Percentiles rank a stretch among this genome's conserved stretches.
Conservation (phyloP, 2,888 invertebrate genomes). For the Ganaspis brasiliensis region DNA sequence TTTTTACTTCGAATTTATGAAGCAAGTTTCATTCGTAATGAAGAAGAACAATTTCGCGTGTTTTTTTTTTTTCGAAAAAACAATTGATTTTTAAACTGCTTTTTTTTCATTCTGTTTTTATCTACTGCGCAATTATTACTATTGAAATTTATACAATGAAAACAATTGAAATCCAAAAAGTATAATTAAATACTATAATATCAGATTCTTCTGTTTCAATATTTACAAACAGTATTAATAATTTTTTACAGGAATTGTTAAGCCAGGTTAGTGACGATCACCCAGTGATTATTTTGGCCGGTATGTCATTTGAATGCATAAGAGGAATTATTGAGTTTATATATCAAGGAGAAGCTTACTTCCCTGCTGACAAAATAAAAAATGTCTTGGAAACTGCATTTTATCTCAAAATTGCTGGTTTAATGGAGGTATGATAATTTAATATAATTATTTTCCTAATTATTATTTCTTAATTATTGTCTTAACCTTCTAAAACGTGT, state of each 20-base stretch:
- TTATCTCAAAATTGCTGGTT: conserved; percentile 76
- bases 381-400: conserved; percentile 78
- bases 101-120: not conserved
- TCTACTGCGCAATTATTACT: not conserved
- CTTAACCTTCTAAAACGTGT: not conserved
- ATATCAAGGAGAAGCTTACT: conserved; percentile 78
- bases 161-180: too few relatives aligned
- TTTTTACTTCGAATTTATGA: conserved; percentile 11
- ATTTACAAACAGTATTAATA: too few relatives aligned
- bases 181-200: too few relatives aligned
- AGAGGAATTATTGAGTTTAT: conserved; percentile 78
- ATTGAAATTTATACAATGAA: too few relatives aligned
- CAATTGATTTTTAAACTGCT: not conserved
- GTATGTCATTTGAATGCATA: conserved; percentile 77
- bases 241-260: conserved; percentile 75
- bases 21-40: not conserved
- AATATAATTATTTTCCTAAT: conserved; percentile 18
- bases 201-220: too few relatives aligned
- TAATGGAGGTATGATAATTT: conserved; percentile 76
- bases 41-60: too few relatives aligned
- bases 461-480: too few relatives aligned
- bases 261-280: conserved; percentile 76
- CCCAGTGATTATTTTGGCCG: conserved; percentile 78
- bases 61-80: too few relatives aligned
- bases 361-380: conserved; percentile 76